Conservation (phyloP, 2,113 vertebrate genomes). For the Bothrops jararaca region DNA sequence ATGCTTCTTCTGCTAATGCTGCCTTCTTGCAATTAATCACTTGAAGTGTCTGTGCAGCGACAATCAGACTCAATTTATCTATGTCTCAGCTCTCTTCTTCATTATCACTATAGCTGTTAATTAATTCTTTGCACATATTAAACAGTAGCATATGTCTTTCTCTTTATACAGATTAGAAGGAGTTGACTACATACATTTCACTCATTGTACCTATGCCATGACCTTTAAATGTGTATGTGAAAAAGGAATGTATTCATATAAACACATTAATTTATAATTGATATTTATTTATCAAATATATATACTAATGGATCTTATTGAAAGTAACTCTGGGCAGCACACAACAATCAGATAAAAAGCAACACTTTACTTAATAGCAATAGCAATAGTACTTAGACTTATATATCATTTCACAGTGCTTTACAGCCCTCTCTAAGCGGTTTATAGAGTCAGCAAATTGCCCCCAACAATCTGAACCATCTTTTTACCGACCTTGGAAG, state of each 20-base stretch:
- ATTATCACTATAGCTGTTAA: conserved; percentile 19
- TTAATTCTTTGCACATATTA: conserved; percentile 24
- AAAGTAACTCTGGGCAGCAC: neutral
- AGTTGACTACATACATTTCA: neutral
- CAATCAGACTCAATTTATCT: conserved; percentile 21
- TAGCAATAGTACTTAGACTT: no score
- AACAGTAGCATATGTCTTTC: conserved; percentile 3
- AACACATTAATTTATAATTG: neutral
- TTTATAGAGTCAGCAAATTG: no score
- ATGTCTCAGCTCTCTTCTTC: conserved; percentile 12
- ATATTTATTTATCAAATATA: neutral
- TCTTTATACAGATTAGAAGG: neutral
- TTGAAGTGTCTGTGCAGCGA: neutral
- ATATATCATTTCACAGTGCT: no score
- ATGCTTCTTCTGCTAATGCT: conserved; percentile 17
- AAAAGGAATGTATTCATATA: conserved; percentile 1
- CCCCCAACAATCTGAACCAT: no score
- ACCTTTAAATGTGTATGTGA: neutral
- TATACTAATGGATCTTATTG: neutral
- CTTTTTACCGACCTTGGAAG: no score
- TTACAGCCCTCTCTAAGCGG: no score
- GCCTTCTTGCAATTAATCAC: conserved; percentile 15
- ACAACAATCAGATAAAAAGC: neutral
- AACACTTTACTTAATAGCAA: neutral
- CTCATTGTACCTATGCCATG: neutral